Conservation (phyloP, 2,888 invertebrate species). For the Papilio demoleus region DNA sequence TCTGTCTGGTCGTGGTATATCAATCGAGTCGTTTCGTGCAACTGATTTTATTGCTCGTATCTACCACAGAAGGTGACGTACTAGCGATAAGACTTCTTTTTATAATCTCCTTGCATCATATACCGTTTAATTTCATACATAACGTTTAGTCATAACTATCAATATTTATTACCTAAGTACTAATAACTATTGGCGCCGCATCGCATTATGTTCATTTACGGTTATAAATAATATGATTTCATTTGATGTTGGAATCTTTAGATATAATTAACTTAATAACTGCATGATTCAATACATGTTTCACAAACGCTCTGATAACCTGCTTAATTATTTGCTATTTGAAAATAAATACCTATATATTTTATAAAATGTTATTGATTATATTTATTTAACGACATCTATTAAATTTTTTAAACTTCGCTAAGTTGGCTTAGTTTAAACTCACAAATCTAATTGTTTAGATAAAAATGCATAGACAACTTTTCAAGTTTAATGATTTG, state of each 20-base stretch:
- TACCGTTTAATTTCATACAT: conserved; percentile 3
- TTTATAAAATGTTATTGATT: no score
- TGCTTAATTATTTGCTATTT: conserved; percentile 18
- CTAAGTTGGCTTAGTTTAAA: no score
- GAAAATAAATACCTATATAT: neutral
- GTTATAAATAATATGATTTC: conserved; percentile 46
- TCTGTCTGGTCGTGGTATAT: no score
- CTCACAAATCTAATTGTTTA: no score
- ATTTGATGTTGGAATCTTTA: conserved; percentile 45
- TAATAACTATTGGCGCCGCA: conserved; percentile 41
- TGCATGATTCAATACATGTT: conserved; percentile 39
- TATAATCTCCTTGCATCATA: neutral
- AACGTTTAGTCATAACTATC: neutral
- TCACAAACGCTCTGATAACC: conserved; percentile 34
- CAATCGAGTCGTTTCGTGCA: no score
- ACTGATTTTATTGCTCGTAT: no score
- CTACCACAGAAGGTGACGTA: no score
- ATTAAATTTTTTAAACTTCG: no score
- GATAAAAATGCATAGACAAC: no score
- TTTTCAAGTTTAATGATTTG: no score
- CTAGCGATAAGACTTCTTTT: neutral
- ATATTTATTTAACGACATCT: no score
- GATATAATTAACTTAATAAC: conserved; percentile 45
- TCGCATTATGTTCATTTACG: conserved; percentile 39
- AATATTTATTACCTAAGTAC: conserved; percentile 30